A percentile compares a stretch with the other conserved stretches of the same genome.
These are phyloP conservation scores for Meteorus cinctellus DNA, from an alignment of 2,888 invertebrate species.

Conservation along the genomic window DNA sequence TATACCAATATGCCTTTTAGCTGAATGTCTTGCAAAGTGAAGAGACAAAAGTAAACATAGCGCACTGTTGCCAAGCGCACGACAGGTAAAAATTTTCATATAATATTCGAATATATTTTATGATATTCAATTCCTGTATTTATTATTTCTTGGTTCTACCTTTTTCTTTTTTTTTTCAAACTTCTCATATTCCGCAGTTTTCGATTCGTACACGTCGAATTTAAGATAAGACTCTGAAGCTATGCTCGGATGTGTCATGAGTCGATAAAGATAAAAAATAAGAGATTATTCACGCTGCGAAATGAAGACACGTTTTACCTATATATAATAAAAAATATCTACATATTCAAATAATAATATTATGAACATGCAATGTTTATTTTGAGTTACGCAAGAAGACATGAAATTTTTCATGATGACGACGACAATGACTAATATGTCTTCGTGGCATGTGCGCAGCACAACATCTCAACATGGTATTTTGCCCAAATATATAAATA, in stretches of 20 bases:
- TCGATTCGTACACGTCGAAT: too few species aligned
- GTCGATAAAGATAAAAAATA: too few species aligned
- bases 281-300: too few species aligned
- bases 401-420: slow-evolving; percentile 3
- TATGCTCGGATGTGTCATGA: too few species aligned
- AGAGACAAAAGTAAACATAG: slow-evolving; percentile 37
- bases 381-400: not conserved
- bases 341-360: too few species aligned
- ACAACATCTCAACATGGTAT: not conserved
- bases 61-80: slow-evolving; percentile 36
- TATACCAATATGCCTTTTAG: slow-evolving; percentile 6
- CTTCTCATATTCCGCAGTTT: too few species aligned
- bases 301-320: too few species aligned
- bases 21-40: slow-evolving; percentile 12
- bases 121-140: not conserved
- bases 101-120: not conserved
- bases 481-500: not conserved
- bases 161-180: too few species aligned
- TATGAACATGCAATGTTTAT: not conserved
- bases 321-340: too few species aligned
- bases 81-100: not conserved
- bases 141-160: not conserved
- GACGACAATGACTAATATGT: not conserved
- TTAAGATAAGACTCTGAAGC: too few species aligned
- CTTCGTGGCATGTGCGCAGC: not conserved